Percentiles rank a stretch among this genome's conserved stretches.
Evolutionary conservation across 2,888 invertebrate species (phyloP).

Genomic region (Himalopsyche japonica): DNA sequence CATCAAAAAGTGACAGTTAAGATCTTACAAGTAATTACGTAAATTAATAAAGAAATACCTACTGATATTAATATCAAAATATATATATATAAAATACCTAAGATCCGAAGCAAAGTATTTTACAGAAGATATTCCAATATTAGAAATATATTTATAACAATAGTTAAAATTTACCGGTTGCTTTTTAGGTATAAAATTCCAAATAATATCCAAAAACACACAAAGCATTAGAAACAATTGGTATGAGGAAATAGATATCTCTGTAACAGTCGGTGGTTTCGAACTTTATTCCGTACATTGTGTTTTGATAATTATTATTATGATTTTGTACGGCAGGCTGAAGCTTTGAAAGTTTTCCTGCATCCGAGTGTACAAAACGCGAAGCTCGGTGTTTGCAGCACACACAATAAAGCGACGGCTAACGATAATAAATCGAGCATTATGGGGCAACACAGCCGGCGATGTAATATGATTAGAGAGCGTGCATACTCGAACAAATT

Average conservation of each 20-base stretch:
- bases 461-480: constrained; percentile 12
- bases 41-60: too few relatives aligned
- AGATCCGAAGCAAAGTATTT: too few relatives aligned
- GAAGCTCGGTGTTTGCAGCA: neutral
- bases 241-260: neutral
- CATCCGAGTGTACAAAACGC: neutral
- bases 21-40: too few relatives aligned
- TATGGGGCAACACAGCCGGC: constrained; percentile 19
- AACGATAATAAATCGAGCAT: constrained; percentile 32
- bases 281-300: neutral
- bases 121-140: too few relatives aligned
- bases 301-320: neutral
- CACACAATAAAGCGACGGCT: constrained; percentile 3
- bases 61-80: too few relatives aligned
- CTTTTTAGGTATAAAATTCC: too few relatives aligned
- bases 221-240: too few relatives aligned
- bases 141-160: too few relatives aligned
- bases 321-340: neutral
- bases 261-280: neutral
- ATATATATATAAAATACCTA: too few relatives aligned
- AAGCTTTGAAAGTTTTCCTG: neutral
- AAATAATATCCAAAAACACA: too few relatives aligned
- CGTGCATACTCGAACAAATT: constrained; percentile 30
- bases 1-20: too few relatives aligned
- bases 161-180: too few relatives aligned